Percentiles rank a stretch among this genome's conserved stretches.
phyloP scores from a whole-genome alignment of 1,140 invertebrate genomes.

The Halotydeus destructor region DNA sequence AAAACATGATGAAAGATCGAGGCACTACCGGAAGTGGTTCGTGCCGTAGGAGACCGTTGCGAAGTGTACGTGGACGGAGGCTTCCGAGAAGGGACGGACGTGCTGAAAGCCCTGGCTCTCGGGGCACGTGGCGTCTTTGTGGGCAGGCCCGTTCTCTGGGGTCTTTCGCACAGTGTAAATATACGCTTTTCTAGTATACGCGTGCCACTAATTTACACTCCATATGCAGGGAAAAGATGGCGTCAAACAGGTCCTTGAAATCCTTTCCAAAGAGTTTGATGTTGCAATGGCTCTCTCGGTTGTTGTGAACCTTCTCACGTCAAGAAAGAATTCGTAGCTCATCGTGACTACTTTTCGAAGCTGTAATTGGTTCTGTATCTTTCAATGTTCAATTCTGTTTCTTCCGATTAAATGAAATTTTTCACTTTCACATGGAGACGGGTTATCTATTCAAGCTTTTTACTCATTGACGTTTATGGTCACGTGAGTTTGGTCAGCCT shows the following conservation, averaged over 20 bases:
- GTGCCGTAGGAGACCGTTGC: slow-evolving; percentile 44
- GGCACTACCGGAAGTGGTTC: slow-evolving; percentile 55
- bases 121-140: slow-evolving; percentile 69
- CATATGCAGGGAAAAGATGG: slow-evolving; percentile 43
- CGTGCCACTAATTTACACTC: too few species aligned
- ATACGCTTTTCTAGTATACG: background rate
- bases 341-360: too few species aligned
- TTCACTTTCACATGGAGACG: too few species aligned
- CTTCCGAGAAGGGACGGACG: slow-evolving; percentile 56
- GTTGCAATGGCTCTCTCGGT: slow-evolving; percentile 49
- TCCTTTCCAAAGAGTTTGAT: slow-evolving; percentile 55
- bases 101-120: slow-evolving; percentile 72
- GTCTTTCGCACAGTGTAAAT: slow-evolving; percentile 37
- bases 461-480: too few species aligned
- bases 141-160: slow-evolving; percentile 71
- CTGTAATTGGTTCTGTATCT: too few species aligned
- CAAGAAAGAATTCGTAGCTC: too few species aligned
- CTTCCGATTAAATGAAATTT: too few species aligned
- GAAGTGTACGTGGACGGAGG: slow-evolving; percentile 78
- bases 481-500: too few species aligned
- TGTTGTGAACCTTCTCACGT: too few species aligned
- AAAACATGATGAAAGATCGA: too few species aligned
- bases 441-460: too few species aligned
- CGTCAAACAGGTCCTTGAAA: slow-evolving; percentile 44
- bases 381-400: too few species aligned